phyloP scores from a whole-genome alignment of 2,888 invertebrate genomes.

The Sminthurides aquaticus region DNA sequence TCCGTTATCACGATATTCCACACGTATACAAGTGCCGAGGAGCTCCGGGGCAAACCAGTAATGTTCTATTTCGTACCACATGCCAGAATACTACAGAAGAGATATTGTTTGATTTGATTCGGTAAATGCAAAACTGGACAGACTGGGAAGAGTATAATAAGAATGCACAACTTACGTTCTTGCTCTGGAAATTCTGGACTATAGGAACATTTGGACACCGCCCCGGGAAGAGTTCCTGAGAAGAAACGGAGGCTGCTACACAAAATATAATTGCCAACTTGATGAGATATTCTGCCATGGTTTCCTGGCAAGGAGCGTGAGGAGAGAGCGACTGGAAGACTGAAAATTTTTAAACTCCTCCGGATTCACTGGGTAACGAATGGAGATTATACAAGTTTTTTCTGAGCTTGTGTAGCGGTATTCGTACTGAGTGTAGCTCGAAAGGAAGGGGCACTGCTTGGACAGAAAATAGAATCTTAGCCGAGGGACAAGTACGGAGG shows the following conservation, averaged over 20 bases:
- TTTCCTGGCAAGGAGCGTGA: neutral
- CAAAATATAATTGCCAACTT: neutral
- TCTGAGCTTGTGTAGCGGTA: too few relatives aligned
- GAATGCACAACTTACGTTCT: neutral
- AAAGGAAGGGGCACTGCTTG: too few relatives aligned
- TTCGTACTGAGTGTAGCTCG: too few relatives aligned
- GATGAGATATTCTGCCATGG: neutral
- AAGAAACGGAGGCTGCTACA: neutral
- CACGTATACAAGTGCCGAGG: conserved; percentile 6
- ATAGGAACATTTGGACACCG: conserved; percentile 6
- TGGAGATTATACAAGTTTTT: too few relatives aligned
- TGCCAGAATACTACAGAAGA: conserved; percentile 13
- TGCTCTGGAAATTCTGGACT: neutral
- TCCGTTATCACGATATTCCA: conserved; percentile 11
- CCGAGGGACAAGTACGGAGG: too few relatives aligned
- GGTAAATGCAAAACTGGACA: conserved; percentile 3
- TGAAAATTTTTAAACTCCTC: too few relatives aligned
- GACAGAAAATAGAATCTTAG: too few relatives aligned
- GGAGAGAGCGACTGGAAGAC: too few relatives aligned
- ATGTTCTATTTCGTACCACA: conserved; percentile 19
- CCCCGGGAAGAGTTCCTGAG: conserved; percentile 14
- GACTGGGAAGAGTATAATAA: neutral
- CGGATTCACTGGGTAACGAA: too few relatives aligned
- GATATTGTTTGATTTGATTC: neutral
- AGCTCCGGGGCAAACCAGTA: conserved; percentile 17